Evolutionary conservation across 2,888 invertebrate genomes (phyloP), one percentile per base, ranked within the genome.

Genomic region (Limnephilus auricula): DNA sequence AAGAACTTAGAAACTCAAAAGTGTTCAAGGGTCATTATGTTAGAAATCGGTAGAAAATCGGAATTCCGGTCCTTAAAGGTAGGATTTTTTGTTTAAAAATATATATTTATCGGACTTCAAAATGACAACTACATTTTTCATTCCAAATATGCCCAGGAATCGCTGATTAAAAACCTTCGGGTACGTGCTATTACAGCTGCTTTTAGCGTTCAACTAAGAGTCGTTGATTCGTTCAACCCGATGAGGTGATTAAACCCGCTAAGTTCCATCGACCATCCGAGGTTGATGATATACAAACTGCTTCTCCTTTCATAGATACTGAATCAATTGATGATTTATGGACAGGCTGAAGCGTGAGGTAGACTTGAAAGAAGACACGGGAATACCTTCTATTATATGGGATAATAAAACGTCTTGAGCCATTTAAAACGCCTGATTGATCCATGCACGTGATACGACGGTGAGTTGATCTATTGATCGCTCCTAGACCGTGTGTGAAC

Each of bases 251-350:
- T 82, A n/a, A 31, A 82, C 37, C 34, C 32, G 25, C 18, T 1
- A 82, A 37, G 32, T 25, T 82, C 82, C 34, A 82, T 34, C 82
- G 15, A 82, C 34, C 32, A 82, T 34, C 82, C 37, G 9, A 32
- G 32, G 34, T 82, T 82, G 82, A 34, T 82, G 37, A 82, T 34
- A 82, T 82, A 82, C 82, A 32, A 82, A 82, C 32, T 82, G 34
- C 37, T 65, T 6, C 25, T 82, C 82, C 82, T 37, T 34, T 82
- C 82, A 34, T 32, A 37, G 82, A 34, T 34, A 82, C 34, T 82
- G 85, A 40, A 85, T 45, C 85, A 85, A 85, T 85, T 85, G 37
- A 85, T 85, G 85, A 85, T 85, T 85, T 85, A 85, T 85, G 40
- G 85, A 12, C 40, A 40, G 1, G n/a, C 45, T 45, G 31, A 85